Evolutionary conservation across 2,888 invertebrate species (phyloP).

Genomic region (Azorinus chamasolen): DNA sequence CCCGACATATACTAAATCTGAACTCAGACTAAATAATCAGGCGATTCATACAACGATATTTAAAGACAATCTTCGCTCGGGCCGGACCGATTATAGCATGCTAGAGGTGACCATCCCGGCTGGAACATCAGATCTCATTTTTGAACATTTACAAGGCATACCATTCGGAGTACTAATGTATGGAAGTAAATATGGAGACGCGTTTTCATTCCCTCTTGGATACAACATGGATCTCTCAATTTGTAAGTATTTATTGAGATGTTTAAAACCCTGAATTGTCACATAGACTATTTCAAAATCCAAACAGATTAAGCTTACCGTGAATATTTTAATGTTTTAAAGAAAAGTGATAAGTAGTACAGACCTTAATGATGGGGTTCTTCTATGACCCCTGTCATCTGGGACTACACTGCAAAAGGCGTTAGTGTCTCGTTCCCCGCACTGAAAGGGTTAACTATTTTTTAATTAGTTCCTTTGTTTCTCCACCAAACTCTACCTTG

Average conservation of each 20-base stretch:
- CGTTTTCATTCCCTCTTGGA: slow-evolving; percentile 43
- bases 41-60: slow-evolving; percentile 4
- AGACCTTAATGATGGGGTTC: no score
- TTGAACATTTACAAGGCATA: slow-evolving; percentile 14
- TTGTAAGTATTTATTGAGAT: no score
- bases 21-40: slow-evolving; percentile 31
- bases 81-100: slow-evolving; percentile 2
- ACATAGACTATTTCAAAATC: no score
- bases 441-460: no score
- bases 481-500: no score
- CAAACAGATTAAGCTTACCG: no score
- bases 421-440: no score
- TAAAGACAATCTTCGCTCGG: slow-evolving; percentile 10
- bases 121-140: neutral
- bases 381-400: no score
- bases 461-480: no score
- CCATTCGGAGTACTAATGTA: slow-evolving; percentile 46
- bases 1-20: slow-evolving; percentile 3
- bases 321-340: no score
- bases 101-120: slow-evolving; percentile 2
- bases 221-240: slow-evolving; percentile 33
- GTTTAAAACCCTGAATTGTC: neutral
- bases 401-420: no score
- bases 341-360: no score
- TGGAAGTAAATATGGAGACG: slow-evolving; percentile 18